Evolutionary conservation across 2,113 vertebrate genomes (phyloP).

Genomic region (Psittacula cyanocephala): DNA sequence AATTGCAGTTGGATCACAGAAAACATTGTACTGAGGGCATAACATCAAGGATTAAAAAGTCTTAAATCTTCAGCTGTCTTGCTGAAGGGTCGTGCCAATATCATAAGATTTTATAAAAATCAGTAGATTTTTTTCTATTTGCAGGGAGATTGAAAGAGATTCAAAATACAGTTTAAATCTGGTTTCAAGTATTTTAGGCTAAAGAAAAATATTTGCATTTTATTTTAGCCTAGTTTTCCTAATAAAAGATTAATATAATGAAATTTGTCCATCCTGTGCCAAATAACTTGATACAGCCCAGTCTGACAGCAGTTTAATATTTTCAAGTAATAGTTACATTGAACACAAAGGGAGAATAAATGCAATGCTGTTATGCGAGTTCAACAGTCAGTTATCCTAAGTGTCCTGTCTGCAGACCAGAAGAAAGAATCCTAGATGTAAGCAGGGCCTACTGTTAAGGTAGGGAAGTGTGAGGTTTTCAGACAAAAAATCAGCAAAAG

Average conservation of each 20-base stretch:
- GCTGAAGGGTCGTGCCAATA: background rate
- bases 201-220: background rate
- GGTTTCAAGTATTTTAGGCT: background rate
- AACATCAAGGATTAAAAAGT: background rate
- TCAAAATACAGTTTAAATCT: background rate
- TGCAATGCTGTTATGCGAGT: background rate
- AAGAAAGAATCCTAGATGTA: background rate
- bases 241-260: background rate
- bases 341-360: background rate
- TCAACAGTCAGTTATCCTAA: background rate
- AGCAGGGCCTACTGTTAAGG: background rate
- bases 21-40: background rate
- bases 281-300: background rate
- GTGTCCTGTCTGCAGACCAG: too few relatives aligned
- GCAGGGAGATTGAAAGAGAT: background rate
- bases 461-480: background rate
- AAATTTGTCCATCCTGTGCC: background rate
- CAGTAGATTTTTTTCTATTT: background rate
- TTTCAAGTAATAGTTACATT: background rate
- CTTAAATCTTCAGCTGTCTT: background rate
- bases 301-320: background rate
- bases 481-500: background rate
- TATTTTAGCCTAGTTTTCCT: background rate
- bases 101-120: background rate
- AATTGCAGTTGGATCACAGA: background rate